Evolutionary conservation across 2,888 invertebrate genomes (phyloP), one percentile per base, ranked within the genome.

Genomic region (Heliconius ismenius): DNA sequence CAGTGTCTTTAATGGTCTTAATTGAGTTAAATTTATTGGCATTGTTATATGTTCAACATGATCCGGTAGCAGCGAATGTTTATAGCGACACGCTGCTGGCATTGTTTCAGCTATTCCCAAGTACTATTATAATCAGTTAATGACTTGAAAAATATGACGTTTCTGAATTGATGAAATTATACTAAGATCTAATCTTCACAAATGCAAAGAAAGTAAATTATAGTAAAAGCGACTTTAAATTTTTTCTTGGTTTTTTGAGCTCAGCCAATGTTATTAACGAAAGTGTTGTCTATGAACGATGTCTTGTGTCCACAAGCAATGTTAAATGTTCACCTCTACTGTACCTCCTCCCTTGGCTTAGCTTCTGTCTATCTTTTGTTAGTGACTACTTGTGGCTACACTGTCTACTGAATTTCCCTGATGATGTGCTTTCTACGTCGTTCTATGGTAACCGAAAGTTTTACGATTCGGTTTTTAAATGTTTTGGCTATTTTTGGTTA

Each of bases 241-340:
- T 15, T 36, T 54, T n/a, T 26, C 21, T 49, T 75, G 78, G 79
- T 81, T 81, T 81, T 81, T 81, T 81, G 81, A 79, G 78, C 76
- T 75, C 79, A 64, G 54, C 63, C 28, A 26, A 36, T 73, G 28
- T 28, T 62, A 60, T 36, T 60, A 75, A 62, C 62, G 58, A 67
- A 75, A 54, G 63, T 79, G 77, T 64, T 84, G 83, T 84, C 81
- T 79, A 79, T 78, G 78, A 80, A 81, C 81, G 82, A 88, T 91
- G 91, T 92, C 77, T 78, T 87, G 89, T 86, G 89, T 86, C 87
- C 90, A 90, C 89, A 86, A 86, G 89, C 88, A 85, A 90, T 91
- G 87, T 90, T 89, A 85, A 85, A 86, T 86, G 83, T 84, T 83
- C 84, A 84, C 81, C 80, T 83, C 81, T 83, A 85, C 81, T 83